These are phyloP conservation scores for Pheosia gnoma DNA, from an alignment of 2,888 invertebrate species.

Conservation along the genomic window DNA sequence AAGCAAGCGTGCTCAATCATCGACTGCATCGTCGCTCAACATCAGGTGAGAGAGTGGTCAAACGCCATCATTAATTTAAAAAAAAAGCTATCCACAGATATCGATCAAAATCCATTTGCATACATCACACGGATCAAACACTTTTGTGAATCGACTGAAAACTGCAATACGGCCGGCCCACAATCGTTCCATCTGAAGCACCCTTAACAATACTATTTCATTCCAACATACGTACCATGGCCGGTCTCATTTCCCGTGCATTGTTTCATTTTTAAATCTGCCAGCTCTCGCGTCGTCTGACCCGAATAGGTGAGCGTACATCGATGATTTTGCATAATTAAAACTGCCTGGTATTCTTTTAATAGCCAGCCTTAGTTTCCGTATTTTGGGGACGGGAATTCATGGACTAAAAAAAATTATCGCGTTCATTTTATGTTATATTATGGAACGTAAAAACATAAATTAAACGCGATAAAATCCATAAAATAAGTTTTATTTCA, in stretches of 20 bases:
- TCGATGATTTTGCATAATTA: constrained; percentile 73
- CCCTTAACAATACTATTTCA: constrained; percentile 51
- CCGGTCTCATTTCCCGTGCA: constrained; percentile 57
- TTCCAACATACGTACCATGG: constrained; percentile 47
- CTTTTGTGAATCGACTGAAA: constrained; percentile 42
- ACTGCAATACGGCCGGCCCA: constrained; percentile 33
- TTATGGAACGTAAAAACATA: no score
- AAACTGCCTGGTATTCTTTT: constrained; percentile 62
- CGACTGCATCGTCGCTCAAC: no score
- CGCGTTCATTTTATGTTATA: no score
- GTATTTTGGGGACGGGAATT: not conserved
- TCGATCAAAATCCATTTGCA: constrained; percentile 21
- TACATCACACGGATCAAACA: constrained; percentile 30
- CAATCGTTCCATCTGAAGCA: constrained; percentile 37
- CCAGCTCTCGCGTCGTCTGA: constrained; percentile 58
- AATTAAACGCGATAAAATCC: no score
- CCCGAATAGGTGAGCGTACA: constrained; percentile 62
- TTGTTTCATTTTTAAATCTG: constrained; percentile 70
- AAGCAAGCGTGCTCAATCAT: no score
- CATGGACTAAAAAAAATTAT: not conserved
- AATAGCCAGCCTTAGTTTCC: constrained; percentile 23
- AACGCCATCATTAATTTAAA: not conserved
- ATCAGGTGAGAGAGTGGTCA: no score
- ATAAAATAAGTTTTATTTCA: no score
- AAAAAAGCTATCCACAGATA: constrained; percentile 6